Base-by-base conservation (phyloP, 2,888 invertebrate genomes). In the Synanthedon andrenaeformis region DNA sequence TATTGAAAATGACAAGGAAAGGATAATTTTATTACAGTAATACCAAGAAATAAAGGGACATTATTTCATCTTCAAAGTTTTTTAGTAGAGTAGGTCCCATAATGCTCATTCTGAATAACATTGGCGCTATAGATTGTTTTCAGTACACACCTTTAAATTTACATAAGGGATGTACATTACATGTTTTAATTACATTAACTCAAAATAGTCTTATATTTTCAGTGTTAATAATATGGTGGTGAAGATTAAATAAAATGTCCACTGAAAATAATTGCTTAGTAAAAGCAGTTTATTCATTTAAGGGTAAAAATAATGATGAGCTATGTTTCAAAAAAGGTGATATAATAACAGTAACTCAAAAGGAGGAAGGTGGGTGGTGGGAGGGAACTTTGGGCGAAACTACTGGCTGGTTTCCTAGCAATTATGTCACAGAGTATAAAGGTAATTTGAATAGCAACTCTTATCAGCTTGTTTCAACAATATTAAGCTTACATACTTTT, bases 311-410 rank as follows among this genome's bases (percentile, higher is more conserved):
- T 77, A 99, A 98, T 87, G 99, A 99, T 88, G 99, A 99, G 90
- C 83, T 99, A 63, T 96, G 96, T 75, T 97, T 99, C 81, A 93
- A 93, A 68, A 98, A 98, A 82, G 97, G 97, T 53, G 99, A 99
- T 82, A 89, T 98, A 62, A 98, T 99, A 65, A 97, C 97, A 42
- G 94, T 99, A 55, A 98, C 98, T 41, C 99, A 99, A 81, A 92
- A 92, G 56, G 94, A 96, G 70, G 98, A 98, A 70, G 99, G 98
- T 54, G 98, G 98, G 49, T 99, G 99, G 99, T 99, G 99, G 99
- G 99, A 99, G 88, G 99, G 99, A 12, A 99, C 98, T 8, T 88
- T 98, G 52, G 92, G 93, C 57, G 97, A 96, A 64, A 95, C 95
- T 76, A 98, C 98, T 59, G 98, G 98, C 69, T 99, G 98, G 98